phyloP scores from a whole-genome alignment of 2,797 vertebrate species.

The Nyctalus aviator region DNA sequence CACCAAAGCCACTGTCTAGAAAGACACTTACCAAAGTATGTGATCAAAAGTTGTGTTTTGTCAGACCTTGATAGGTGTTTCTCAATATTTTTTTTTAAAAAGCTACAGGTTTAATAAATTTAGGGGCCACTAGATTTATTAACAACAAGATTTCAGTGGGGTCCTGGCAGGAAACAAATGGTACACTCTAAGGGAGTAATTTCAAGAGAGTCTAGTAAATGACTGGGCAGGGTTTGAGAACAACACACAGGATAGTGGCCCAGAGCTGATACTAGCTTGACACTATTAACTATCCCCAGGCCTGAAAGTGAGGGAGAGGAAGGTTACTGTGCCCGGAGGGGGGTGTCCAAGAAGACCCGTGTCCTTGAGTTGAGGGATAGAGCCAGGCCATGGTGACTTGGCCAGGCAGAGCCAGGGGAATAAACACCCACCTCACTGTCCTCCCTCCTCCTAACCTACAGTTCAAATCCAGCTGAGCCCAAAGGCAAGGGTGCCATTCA shows the following conservation, averaged over 20 bases:
- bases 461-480: background rate
- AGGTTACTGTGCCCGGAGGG: background rate
- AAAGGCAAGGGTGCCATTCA: background rate
- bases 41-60: background rate
- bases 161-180: background rate
- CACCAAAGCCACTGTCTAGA: background rate
- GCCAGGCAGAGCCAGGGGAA: background rate
- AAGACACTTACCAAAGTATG: background rate
- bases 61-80: background rate
- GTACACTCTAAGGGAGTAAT: background rate
- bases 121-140: background rate
- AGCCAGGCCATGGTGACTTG: background rate
- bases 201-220: conserved; percentile 1
- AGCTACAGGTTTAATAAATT: background rate
- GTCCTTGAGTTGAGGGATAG: background rate
- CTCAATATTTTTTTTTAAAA: background rate
- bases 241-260: background rate
- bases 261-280: background rate
- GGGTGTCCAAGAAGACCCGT: background rate
- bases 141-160: background rate
- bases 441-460: background rate
- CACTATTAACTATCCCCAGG: background rate
- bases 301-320: background rate
- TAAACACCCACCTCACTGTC: background rate
- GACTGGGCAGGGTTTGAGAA: background rate